Conservation (phyloP, 2,797 vertebrate species). For the Discoglossus pictus region DNA sequence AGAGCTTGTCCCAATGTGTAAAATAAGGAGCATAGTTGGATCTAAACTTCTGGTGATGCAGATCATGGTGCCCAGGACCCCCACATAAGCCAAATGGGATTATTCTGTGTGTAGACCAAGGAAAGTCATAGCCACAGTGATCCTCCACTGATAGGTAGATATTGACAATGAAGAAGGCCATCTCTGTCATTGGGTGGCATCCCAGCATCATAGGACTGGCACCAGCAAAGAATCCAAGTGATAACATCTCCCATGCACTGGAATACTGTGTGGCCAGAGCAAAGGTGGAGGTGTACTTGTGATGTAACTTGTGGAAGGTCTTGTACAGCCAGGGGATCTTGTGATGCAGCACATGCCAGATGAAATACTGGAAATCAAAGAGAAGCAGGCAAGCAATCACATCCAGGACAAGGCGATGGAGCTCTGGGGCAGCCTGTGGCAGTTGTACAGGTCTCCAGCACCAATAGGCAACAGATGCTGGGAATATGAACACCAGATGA, state of each 20-base stretch:
- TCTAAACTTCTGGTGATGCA: constrained; percentile 84
- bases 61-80: constrained; percentile 84
- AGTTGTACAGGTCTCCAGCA: constrained; percentile 68
- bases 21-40: constrained; percentile 92
- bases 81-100: constrained; percentile 85
- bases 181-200: constrained; percentile 84
- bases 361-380: constrained; percentile 87
- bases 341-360: constrained; percentile 90
- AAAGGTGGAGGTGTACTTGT: constrained; percentile 79
- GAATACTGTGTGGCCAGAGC: constrained; percentile 84
- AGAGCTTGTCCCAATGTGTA: constrained; percentile 88
- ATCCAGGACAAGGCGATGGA: constrained; percentile 65
- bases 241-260: constrained; percentile 82
- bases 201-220: constrained; percentile 71
- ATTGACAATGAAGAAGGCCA: constrained; percentile 82
- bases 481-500: constrained; percentile 80
- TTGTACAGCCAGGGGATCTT: constrained; percentile 87
- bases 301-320: constrained; percentile 86
- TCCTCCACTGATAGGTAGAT: constrained; percentile 92
- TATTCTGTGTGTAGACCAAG: constrained; percentile 85
- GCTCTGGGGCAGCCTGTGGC: constrained; percentile 66
- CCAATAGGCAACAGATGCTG: constrained; percentile 76
- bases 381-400: constrained; percentile 79
- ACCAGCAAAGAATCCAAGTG: constrained; percentile 80
- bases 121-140: constrained; percentile 89